Conservation (phyloP, 1,140 invertebrate genomes). For the Eupristina koningsbergeri region DNA sequence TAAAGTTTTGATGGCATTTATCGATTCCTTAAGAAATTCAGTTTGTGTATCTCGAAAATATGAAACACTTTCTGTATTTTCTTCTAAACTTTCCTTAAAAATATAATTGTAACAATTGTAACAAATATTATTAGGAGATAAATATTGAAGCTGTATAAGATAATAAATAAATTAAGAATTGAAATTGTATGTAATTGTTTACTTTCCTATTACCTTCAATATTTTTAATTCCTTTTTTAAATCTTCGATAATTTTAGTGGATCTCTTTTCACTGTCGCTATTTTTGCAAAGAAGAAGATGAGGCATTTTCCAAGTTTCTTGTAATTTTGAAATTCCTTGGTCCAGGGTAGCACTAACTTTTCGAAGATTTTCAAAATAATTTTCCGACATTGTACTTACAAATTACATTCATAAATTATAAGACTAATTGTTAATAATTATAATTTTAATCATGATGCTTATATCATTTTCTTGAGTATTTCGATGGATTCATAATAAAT, state of each 20-base stretch:
- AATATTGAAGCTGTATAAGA: not conserved
- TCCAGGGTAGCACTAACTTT: slow-evolving; percentile 30
- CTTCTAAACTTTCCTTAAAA: slow-evolving; percentile 26
- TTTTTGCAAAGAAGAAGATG: slow-evolving; percentile 36
- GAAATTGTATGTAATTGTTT: not conserved
- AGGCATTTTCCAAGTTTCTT: slow-evolving; percentile 46
- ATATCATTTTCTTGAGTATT: not conserved
- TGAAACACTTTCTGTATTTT: not conserved
- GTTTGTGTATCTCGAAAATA: slow-evolving; percentile 16
- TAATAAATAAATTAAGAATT: not conserved
- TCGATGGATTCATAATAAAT: slow-evolving; percentile 26
- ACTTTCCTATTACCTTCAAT: slow-evolving; percentile 21
- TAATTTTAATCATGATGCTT: no score
- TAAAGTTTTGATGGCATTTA: slow-evolving; percentile 9
- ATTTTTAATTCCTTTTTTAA: slow-evolving; percentile 38
- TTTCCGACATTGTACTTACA: slow-evolving; percentile 12
- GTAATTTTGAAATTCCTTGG: slow-evolving; percentile 34
- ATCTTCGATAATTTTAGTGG: slow-evolving; percentile 27
- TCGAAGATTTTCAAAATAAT: slow-evolving; percentile 43
- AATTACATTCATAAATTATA: not conserved
- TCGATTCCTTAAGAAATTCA: slow-evolving; percentile 41
- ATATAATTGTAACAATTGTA: slow-evolving; percentile 1
- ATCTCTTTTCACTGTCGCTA: slow-evolving; percentile 28
- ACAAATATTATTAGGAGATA: not conserved
- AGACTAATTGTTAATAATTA: no score